These are phyloP conservation scores for Diorhabda carinulata DNA, from an alignment of 1,140 invertebrate species.

Conservation along the genomic window DNA sequence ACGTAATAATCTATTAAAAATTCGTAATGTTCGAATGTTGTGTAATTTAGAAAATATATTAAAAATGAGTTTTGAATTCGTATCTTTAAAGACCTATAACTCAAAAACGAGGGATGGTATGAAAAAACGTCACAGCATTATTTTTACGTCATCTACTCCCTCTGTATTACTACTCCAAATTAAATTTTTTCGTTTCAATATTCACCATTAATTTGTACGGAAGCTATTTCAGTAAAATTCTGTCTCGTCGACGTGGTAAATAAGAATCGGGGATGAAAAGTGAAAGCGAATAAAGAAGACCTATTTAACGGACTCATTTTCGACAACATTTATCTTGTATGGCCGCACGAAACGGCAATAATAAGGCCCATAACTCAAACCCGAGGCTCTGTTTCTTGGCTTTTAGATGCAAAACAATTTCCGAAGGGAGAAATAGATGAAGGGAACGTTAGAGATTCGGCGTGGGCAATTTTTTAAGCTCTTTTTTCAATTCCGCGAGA, in stretches of 20 bases:
- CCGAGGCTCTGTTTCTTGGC: slow-evolving; percentile 26
- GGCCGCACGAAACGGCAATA: slow-evolving; percentile 39
- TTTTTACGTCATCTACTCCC: too few relatives aligned
- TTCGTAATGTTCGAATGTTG: too few relatives aligned
- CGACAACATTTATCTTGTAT: slow-evolving; percentile 40
- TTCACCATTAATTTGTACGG: too few relatives aligned
- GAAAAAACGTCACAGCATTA: too few relatives aligned
- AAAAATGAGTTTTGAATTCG: too few relatives aligned
- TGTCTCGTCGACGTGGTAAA: slow-evolving; percentile 11
- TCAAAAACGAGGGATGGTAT: too few relatives aligned
- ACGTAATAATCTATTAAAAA: too few relatives aligned
- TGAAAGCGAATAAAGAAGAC: slow-evolving; percentile 20
- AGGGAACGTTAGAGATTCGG: background rate
- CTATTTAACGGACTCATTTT: slow-evolving; percentile 34
- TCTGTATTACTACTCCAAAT: too few relatives aligned
- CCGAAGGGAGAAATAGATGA: background rate
- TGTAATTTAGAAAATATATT: too few relatives aligned
- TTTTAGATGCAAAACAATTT: slow-evolving; percentile 16
- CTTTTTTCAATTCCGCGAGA: too few relatives aligned
- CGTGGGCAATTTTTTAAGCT: background rate
- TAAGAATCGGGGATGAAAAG: slow-evolving; percentile 25
- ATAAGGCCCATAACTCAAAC: slow-evolving; percentile 40
- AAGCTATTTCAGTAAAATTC: background rate
- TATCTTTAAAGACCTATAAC: too few relatives aligned
- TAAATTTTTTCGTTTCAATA: too few relatives aligned